Evolutionary conservation across 2,888 invertebrate species (phyloP), one percentile per base, ranked within the genome.

Genomic region (Cosmorhoe ocellata): DNA sequence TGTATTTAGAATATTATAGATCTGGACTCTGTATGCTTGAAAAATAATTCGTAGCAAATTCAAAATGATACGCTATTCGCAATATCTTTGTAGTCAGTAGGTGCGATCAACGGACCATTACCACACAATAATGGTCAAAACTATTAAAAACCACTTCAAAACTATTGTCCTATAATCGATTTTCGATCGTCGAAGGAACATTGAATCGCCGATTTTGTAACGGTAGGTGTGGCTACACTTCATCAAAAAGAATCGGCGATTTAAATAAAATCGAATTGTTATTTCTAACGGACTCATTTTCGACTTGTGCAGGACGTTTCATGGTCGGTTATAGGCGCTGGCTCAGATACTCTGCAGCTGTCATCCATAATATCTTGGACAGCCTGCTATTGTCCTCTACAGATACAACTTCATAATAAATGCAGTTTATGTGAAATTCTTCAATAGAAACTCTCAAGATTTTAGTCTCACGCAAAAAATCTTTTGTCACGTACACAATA

Each of bases 341-440:
- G 78, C 69, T 77, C 61, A 73, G 70, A 75, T 79, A 77, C 71
- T 73, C 62, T 74, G 84, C 89, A 90, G 90, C 90, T 90, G 90
- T 83, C 88, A 80, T 67, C 74, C 71, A 74, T 18, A 2, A 18
- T 80, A 76, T 78, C 74, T 85, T 69, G 81, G 81, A 76, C 81
- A 79, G 74, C 66, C 64, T 71, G 67, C 76, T 75, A 80, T 89
- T 90, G 88, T 89, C 79, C 79, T 67, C 68, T 33, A 65, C 60
- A 75, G 76, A 82, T 83, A 87, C 86, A 84, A 89, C 87, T 89
- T 88, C 85, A 90, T 88, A n/a, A 89, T 87, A 87, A 89, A 86
- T 76, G 85, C 81, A 86, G 81, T 89, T 88, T 89, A 86, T 86
- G 82, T 79, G 89, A 82, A 49, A 86, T 81, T 81, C 75, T 69